A percentile compares a stretch with the other conserved stretches of the same genome.
Evolutionary conservation across 2,888 invertebrate species (phyloP).

Genomic region (Diplazon laetatorius): DNA sequence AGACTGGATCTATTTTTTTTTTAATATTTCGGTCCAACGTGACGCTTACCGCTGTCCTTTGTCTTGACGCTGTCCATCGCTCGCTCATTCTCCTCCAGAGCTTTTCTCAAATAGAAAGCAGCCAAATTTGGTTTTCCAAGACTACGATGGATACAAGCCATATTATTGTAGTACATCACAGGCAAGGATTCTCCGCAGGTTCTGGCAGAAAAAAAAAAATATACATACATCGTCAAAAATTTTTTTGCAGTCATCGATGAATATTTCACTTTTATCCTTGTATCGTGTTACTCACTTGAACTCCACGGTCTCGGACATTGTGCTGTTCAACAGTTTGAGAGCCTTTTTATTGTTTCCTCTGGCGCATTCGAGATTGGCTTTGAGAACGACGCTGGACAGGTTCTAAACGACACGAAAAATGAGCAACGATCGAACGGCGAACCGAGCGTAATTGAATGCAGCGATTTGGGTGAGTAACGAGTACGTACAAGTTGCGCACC

Average conservation of each 20-base stretch:
- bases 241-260: not conserved
- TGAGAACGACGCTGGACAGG: slow-evolving; percentile 84
- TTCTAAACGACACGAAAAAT: slow-evolving; percentile 76
- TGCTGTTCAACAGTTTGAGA: slow-evolving; percentile 84
- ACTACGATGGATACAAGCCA: slow-evolving; percentile 91
- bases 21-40: too few relatives aligned
- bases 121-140: slow-evolving; percentile 92
- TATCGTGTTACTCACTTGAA: slow-evolving; percentile 81
- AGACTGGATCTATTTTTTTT: too few relatives aligned
- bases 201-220: slow-evolving; percentile 77
- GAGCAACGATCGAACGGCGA: too few relatives aligned
- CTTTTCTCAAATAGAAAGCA: slow-evolving; percentile 90
- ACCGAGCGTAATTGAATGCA: too few relatives aligned
- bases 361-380: slow-evolving; percentile 87
- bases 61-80: slow-evolving; percentile 80
- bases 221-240: not conserved
- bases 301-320: slow-evolving; percentile 82
- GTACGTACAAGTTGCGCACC: slow-evolving; percentile 82
- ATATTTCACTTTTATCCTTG: not conserved
- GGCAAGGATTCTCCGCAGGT: slow-evolving; percentile 86
- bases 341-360: slow-evolving; percentile 86
- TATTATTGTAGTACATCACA: slow-evolving; percentile 90
- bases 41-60: slow-evolving; percentile 80
- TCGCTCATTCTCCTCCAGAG: slow-evolving; percentile 88
- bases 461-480: not conserved